These are phyloP conservation scores for Chlorops oryzae DNA, from an alignment of 1,140 invertebrate genomes.

Conservation along the genomic window DNA sequence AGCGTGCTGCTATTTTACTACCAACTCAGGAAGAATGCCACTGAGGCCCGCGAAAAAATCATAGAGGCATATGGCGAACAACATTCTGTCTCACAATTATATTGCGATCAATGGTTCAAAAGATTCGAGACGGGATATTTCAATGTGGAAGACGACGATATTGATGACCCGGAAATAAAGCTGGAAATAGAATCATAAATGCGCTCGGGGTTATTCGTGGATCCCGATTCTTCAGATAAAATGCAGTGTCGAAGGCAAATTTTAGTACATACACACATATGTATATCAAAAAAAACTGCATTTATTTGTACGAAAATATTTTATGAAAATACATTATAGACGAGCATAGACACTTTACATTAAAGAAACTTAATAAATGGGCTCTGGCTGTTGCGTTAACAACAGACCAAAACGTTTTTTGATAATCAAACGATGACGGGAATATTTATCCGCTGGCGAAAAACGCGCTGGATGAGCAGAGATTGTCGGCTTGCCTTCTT, in stretches of 20 bases:
- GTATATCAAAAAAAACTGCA: conserved; percentile 2
- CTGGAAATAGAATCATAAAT: too few relatives aligned
- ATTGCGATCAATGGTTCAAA: too few relatives aligned
- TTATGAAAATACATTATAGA: neutral
- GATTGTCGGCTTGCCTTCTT: conserved; percentile 68
- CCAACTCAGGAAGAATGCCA: too few relatives aligned
- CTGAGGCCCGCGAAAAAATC: too few relatives aligned
- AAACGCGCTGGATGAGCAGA: conserved; percentile 93
- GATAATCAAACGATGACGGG: conserved; percentile 78
- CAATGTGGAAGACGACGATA: too few relatives aligned
- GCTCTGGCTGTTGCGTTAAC: conserved; percentile 64
- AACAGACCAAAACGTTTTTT: conserved; percentile 87
- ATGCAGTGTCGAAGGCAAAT: neutral
- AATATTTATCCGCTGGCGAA: conserved; percentile 93
- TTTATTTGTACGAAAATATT: neutral
- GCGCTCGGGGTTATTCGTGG: too few relatives aligned
- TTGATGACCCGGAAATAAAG: too few relatives aligned
- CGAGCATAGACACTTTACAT: neutral
- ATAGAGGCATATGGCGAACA: too few relatives aligned
- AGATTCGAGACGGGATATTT: too few relatives aligned
- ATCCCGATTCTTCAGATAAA: too few relatives aligned
- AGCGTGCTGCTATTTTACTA: too few relatives aligned
- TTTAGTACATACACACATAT: neutral
- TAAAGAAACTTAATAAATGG: conserved; percentile 4
- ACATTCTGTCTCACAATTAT: too few relatives aligned